Base-by-base conservation (phyloP, 1,140 invertebrate species). In the Drosophila arawakana region DNA sequence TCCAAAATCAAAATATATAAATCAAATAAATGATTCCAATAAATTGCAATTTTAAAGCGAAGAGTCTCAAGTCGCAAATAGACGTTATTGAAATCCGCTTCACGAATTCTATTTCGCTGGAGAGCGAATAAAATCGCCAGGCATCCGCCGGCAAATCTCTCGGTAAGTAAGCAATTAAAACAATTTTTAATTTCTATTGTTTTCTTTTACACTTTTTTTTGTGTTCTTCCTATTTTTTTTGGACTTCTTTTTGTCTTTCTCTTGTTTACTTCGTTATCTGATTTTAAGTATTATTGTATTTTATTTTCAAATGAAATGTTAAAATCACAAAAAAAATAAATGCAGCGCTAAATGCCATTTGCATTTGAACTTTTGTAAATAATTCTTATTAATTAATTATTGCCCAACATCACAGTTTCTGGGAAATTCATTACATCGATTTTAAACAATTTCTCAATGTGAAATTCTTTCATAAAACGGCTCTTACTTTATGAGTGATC, bases 1-100 rank as follows among this genome's bases (percentile, higher is more conserved):
- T 62, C 10, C 15, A 67, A 74, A 71, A 74, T 21, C 30, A 30
- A 65, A 47, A 50, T 10, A 50, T 10, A 10, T 58, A 74, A 71
- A 74, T 13, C 30, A 30, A 65, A 54, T 62, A 25, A 35, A 61
- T 21, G 13, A 57, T 39, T 57, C 37, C 50, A 77, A 76, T 65
- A 72, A 79, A 61, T 89, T 89, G 70, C 81, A 89, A 89, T 89
- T 84, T 89, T 84, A 89, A 89, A 89, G 84, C 84, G 84, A 89
- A 81, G 84, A 89, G 75, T 89, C 81, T 69, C 84, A 89, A 72
- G 57, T 89, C 85, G 74, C 74, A 82, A 76, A 73, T 89, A 90
- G 85, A 81, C 67, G 73, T 72, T 84, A 81, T 75, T 88, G 79
- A 88, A 80, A 71, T 83, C 80, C 65, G 60, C 72, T 55, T 70